These are phyloP conservation scores for Rhineura floridana DNA, from an alignment of 2,113 vertebrate species.

Conservation along the genomic window DNA sequence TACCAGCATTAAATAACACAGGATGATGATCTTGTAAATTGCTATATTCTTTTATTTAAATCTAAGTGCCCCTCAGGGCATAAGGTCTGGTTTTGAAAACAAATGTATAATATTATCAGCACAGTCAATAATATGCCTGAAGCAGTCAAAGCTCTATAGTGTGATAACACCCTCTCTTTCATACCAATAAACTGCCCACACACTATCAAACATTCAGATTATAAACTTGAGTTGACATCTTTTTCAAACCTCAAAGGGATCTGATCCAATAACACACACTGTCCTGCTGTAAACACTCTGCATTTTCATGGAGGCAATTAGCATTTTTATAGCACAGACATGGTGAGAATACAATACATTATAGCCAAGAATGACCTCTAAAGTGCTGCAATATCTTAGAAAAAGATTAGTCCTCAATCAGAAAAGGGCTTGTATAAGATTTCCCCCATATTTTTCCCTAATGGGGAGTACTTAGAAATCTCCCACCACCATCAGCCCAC, in stretches of 20 bases:
- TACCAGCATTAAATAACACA: slow-evolving; percentile 45
- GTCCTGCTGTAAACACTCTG: slow-evolving; percentile 22
- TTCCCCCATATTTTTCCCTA: background rate
- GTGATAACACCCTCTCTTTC: background rate
- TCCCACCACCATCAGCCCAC: too few species aligned
- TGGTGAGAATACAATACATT: slow-evolving; percentile 43
- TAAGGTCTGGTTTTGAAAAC: slow-evolving; percentile 56
- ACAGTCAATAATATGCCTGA: slow-evolving; percentile 65
- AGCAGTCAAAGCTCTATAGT: slow-evolving; percentile 53
- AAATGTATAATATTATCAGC: slow-evolving; percentile 66
- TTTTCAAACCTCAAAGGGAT: slow-evolving; percentile 37
- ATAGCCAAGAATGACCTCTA: slow-evolving; percentile 44
- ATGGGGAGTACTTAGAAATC: background rate
- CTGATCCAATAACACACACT: slow-evolving; percentile 40
- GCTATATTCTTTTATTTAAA: slow-evolving; percentile 68
- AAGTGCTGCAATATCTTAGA: background rate
- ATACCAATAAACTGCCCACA: slow-evolving; percentile 62
- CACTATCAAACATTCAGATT: slow-evolving; percentile 46
- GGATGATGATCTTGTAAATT: slow-evolving; percentile 56
- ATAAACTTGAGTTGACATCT: slow-evolving; percentile 56
- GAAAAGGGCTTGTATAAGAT: background rate
- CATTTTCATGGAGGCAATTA: slow-evolving; percentile 59
- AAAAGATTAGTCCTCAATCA: background rate
- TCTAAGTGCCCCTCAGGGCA: slow-evolving; percentile 37
- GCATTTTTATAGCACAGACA: slow-evolving; percentile 55